phyloP scores from a whole-genome alignment of 2,797 vertebrate genomes.

The Danio albolineatus region DNA sequence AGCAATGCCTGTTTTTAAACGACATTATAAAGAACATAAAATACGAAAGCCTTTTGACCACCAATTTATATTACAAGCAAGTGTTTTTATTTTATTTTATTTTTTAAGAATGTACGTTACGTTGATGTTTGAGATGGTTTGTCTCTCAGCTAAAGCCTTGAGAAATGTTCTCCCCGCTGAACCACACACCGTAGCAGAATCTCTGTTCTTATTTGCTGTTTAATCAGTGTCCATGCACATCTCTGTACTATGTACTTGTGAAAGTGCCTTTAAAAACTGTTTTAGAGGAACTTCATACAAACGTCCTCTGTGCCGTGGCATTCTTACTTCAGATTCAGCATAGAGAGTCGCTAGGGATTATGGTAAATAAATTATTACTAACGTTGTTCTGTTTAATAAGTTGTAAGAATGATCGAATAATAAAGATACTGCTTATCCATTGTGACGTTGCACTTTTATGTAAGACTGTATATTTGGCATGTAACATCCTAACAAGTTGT shows the following conservation, averaged over 20 bases:
- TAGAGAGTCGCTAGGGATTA: constrained; percentile 65
- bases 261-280: constrained; percentile 97
- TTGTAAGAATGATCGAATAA: constrained; percentile 69
- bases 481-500: constrained; percentile 88
- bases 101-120: constrained; percentile 55
- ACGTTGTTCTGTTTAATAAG: constrained; percentile 75
- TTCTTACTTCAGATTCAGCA: constrained; percentile 69
- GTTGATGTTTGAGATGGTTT: constrained; percentile 35
- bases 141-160: constrained; percentile 31
- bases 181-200: constrained; percentile 66
- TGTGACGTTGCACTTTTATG: constrained; percentile 97
- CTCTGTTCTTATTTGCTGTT: constrained; percentile 84
- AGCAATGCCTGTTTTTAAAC: constrained; percentile 49
- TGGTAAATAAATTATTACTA: constrained; percentile 68
- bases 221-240: constrained; percentile 88
- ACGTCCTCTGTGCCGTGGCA: constrained; percentile 79
- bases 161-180: constrained; percentile 60
- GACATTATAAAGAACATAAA: constrained; percentile 30
- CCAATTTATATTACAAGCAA: constrained; percentile 30
- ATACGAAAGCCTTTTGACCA: constrained; percentile 45
- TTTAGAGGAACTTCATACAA: constrained; percentile 89
- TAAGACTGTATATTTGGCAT: constrained; percentile 98
- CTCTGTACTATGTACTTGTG: constrained; percentile 93
- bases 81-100: constrained; percentile 37
- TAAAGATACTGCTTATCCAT: constrained; percentile 87